Percentiles rank a stretch among this genome's conserved stretches.
Conservation (phyloP, 2,797 vertebrate genomes). For the Rachycentron canadum region DNA sequence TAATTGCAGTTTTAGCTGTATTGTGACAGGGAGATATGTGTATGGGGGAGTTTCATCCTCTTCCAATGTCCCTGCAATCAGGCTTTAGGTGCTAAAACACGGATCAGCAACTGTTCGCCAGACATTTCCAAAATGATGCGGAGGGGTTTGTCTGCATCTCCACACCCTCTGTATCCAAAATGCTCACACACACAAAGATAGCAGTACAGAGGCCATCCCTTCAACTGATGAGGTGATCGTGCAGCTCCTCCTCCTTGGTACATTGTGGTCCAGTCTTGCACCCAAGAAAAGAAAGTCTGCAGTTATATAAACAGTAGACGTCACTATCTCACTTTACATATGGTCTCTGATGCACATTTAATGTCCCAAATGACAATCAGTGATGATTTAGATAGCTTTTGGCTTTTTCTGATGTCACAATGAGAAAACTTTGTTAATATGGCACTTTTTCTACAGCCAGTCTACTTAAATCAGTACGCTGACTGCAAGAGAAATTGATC, state of each 20-base stretch:
- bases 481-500: neutral
- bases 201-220: conserved; percentile 34
- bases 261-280: conserved; percentile 19
- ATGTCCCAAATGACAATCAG: neutral
- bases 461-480: conserved; percentile 7
- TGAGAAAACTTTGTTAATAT: neutral
- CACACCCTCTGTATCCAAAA: conserved; percentile 34
- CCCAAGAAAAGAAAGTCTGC: conserved; percentile 6
- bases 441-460: neutral
- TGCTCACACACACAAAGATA: conserved; percentile 15
- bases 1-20: conserved; percentile 74
- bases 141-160: conserved; percentile 38
- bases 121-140: conserved; percentile 52
- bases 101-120: conserved; percentile 64
- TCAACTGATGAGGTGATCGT: conserved; percentile 20
- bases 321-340: conserved; percentile 22
- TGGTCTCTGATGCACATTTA: conserved; percentile 17
- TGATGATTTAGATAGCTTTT: conserved; percentile 13
- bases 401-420: conserved; percentile 1
- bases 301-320: conserved; percentile 17
- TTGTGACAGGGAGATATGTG: conserved; percentile 70
- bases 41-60: conserved; percentile 67
- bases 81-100: conserved; percentile 66
- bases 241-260: conserved; percentile 19
- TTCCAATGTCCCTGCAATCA: conserved; percentile 56